Evolutionary conservation across 2,797 vertebrate species (phyloP), one percentile per base, ranked within the genome.

Genomic region (Tapirus indicus): DNA sequence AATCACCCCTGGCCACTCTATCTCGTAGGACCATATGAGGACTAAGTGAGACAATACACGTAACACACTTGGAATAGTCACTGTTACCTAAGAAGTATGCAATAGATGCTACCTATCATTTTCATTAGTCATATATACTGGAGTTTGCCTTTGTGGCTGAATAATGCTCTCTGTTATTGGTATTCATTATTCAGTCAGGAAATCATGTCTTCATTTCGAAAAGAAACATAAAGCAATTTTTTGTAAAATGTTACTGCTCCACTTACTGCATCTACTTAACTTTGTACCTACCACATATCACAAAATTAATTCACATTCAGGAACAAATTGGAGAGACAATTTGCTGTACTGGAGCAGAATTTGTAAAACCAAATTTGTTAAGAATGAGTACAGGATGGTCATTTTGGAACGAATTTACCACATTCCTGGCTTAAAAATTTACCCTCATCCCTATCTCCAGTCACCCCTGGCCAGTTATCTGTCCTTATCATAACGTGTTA

Each of bases 161-260:
- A 85, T 68, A 90, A 94, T 52, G 16, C 9, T 49, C 18, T 79
- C 83, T 64, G 6, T 77, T 58, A 62, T 32, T 60, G 58, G 23
- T 27, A 47, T 92, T 89, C 74, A 87, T 74, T 91, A 74, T 66
- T 87, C 64, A 64, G 6, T 49, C 64, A 32, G 41, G 44, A 16
- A 96, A 74, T 64, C 58, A 9, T 38, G 56, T 44, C 64, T 86
- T 89, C n/a, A 66, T 75, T 94, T 94, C 49, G n/a, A 44, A 5
- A 93, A 80, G 85, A 74, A 86, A n/a, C 44, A 83, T 18, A 44
- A 79, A 71, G 41, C 18, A 79, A 86, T 94, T 96, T 72, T 25
- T 62, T 78, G 2, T 58, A 86, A 72, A 74, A 78, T 25, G 25
- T 64, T 52, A 74, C 14, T 38, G 3, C 58, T 21, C n/a, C 47